A percentile compares a stretch with the other conserved stretches of the same genome.
phyloP scores from a whole-genome alignment of 2,113 vertebrate species.

The Martes martes region DNA sequence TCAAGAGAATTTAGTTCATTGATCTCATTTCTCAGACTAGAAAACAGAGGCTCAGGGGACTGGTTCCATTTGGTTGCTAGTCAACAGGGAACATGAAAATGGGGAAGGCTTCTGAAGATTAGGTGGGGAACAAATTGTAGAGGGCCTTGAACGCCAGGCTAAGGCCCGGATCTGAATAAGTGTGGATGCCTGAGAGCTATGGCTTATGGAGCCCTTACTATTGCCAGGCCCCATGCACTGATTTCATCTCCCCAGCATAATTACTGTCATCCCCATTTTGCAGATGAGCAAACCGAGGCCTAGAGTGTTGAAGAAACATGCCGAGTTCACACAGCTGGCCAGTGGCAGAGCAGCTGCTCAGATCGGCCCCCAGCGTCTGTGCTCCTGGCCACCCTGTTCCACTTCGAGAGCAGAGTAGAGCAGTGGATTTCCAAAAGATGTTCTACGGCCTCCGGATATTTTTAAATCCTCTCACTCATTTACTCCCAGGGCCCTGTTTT shows the following conservation, averaged over 20 bases:
- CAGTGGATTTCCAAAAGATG: background rate
- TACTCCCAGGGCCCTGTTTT: background rate
- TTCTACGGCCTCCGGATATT: background rate
- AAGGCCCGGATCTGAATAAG: background rate
- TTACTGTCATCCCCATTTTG: background rate
- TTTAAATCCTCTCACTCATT: slow-evolving; percentile 31
- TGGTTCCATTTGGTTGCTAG: background rate
- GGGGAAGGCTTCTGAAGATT: background rate
- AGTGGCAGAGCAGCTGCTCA: background rate
- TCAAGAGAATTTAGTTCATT: background rate
- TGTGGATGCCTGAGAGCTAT: background rate
- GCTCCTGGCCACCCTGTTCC: background rate
- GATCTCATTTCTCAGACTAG: background rate
- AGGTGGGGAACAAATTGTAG: background rate
- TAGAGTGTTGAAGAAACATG: background rate
- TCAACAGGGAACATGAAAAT: too few relatives aligned
- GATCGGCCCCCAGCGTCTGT: background rate
- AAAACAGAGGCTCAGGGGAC: background rate
- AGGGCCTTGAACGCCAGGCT: background rate
- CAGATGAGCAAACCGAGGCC: background rate
- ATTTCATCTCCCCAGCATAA: background rate
- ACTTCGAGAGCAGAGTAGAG: background rate
- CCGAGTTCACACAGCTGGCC: background rate
- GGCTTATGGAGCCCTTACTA: background rate
- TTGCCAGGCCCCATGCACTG: background rate